Conservation (phyloP, 1,140 invertebrate genomes). For the Drosophila ogumai region DNA sequence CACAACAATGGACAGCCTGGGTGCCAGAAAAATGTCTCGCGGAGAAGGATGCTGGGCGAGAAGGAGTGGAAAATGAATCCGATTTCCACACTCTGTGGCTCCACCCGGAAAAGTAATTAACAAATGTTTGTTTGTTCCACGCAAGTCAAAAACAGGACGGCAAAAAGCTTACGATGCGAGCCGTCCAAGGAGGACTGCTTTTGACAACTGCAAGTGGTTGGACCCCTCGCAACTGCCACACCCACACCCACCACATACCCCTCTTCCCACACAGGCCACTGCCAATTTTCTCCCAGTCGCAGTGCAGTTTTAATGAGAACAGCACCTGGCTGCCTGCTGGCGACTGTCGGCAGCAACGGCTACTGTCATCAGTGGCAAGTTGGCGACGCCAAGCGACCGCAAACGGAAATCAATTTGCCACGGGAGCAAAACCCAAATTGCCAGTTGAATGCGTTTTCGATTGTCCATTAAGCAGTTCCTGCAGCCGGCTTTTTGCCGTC, state of each 20-base stretch:
- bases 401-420: slow-evolving; percentile 78
- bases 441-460: slow-evolving; percentile 82
- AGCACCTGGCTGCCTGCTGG: slow-evolving; percentile 54
- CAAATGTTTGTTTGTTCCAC: slow-evolving; percentile 59
- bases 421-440: slow-evolving; percentile 67
- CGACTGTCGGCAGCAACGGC: slow-evolving; percentile 5
- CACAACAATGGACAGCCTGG: slow-evolving; percentile 29
- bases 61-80: slow-evolving; percentile 29
- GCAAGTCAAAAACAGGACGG: slow-evolving; percentile 43
- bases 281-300: slow-evolving; percentile 32
- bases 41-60: background rate
- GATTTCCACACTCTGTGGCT: slow-evolving; percentile 28
- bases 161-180: slow-evolving; percentile 29
- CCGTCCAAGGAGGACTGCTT: slow-evolving; percentile 38
- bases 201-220: slow-evolving; percentile 57
- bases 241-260: background rate
- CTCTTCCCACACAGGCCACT: background rate
- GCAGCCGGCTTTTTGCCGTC: slow-evolving; percentile 46
- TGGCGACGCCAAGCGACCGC: slow-evolving; percentile 59
- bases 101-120: slow-evolving; percentile 67
- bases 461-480: slow-evolving; percentile 76
- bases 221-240: background rate
- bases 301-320: slow-evolving; percentile 72
- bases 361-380: slow-evolving; percentile 42
- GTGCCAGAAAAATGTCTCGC: slow-evolving; percentile 13